Base-by-base conservation (phyloP, 2,888 invertebrate genomes). In the Piscicola geometra region DNA sequence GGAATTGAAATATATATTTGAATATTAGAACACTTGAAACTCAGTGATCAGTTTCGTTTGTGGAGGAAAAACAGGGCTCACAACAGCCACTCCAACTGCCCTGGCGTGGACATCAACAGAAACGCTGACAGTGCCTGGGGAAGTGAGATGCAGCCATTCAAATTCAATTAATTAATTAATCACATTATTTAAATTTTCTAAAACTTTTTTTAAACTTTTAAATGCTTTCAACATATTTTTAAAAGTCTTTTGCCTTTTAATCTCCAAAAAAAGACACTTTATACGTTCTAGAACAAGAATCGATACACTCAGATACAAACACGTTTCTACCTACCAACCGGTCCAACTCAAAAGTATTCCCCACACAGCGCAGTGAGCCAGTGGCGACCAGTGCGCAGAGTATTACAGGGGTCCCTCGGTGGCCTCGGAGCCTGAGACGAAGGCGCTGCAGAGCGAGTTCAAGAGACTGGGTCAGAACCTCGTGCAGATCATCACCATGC, bases 41-140 rank as follows among this genome's bases (percentile, higher is more conserved):
- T n/a, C n/a, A n/a, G n/a, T n/a, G n/a, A n/a, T 5, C 35, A 76
- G 76, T 36, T 74, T 15, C 70, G 76, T 30, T n/a, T 76, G 41
- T 76, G 76, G 76, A 25, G 76, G 30, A 76, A 76, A 74, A 76
- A 74, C 75, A 32, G 75, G 28, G 12, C 41, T 12, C 12, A 30
- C 36, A 68, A 75, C 60, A 12, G 32, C 12, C 12, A 41, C 12
- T 9, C 50, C 28, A 18, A 36, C 1, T 76, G 76, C 28, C 28
- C 30, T 32, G 76, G 75, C 15, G 76, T 75, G 0, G 76, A 76
- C 41, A 28, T 75, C 25, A 75, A 75, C 64, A 56, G 76, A n/a
- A 73, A 73, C 33, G 60, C 73, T 35, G 73, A 73, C 33, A 25
- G 25, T n/a, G 73, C 73, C 1, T 73, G 73, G 73, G 73, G 73